Conservation (phyloP, 2,888 invertebrate genomes). For the Deroplatys truncata region DNA sequence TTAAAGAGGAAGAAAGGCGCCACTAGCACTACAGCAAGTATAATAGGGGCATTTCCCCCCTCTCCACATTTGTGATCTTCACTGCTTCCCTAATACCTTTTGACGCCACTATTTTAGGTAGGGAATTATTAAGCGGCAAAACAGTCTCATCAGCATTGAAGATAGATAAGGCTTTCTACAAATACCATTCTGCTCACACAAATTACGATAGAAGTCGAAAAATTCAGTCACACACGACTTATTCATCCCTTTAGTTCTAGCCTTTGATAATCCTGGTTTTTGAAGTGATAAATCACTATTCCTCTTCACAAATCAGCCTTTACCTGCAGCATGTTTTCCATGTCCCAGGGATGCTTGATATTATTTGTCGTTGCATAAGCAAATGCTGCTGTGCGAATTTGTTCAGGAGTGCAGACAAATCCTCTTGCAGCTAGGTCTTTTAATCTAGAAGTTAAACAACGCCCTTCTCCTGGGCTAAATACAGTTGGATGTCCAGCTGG, state of each 20-base stretch:
- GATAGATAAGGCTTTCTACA: background rate
- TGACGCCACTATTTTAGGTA: background rate
- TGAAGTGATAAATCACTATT: background rate
- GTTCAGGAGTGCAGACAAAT: background rate
- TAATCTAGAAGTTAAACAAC: no score
- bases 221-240: constrained; percentile 18
- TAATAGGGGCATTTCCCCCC: background rate
- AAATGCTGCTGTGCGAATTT: background rate
- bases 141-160: no score
- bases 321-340: background rate
- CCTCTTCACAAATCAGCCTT: background rate
- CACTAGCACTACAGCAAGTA: background rate
- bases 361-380: background rate
- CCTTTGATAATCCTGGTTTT: constrained; percentile 13
- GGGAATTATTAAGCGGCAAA: background rate
- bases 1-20: constrained; percentile 21
- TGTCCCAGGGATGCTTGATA: background rate
- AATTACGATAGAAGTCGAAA: constrained; percentile 2
- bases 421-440: background rate
- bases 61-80: background rate
- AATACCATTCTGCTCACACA: background rate
- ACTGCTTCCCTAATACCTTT: background rate
- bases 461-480: background rate
- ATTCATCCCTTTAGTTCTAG: constrained; percentile 22
- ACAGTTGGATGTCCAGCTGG: background rate